phyloP scores from a whole-genome alignment of 2,888 invertebrate species.

The Hirudinaria manillensis region DNA sequence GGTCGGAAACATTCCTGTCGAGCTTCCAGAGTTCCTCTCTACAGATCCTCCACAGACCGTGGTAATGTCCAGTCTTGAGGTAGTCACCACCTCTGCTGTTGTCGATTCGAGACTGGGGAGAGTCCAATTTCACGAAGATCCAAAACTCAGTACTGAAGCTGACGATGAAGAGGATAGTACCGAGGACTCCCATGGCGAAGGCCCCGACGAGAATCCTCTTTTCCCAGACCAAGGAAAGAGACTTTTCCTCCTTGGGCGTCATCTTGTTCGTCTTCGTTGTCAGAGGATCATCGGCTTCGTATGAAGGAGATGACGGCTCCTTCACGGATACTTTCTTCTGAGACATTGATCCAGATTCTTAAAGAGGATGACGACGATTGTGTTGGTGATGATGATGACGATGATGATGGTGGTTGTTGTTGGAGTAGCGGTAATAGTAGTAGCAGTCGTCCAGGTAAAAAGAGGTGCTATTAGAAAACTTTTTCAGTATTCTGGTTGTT shows the following conservation, averaged over 20 bases:
- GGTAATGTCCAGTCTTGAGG: conserved; percentile 32
- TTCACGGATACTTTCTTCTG: conserved; percentile 12
- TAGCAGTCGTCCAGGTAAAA: too few species aligned
- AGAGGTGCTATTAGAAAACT: too few species aligned
- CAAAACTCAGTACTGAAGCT: conserved; percentile 30
- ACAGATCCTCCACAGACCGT: conserved; percentile 35
- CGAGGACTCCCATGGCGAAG: conserved; percentile 27
- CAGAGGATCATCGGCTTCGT: background rate
- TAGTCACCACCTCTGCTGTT: background rate
- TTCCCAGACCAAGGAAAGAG: conserved; percentile 6
- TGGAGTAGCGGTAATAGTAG: too few species aligned
- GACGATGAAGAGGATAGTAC: conserved; percentile 29
- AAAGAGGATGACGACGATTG: background rate
- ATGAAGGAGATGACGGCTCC: background rate
- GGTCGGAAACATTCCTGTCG: conserved; percentile 12
- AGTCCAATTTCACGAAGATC: conserved; percentile 20
- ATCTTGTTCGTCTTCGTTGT: conserved; percentile 1
- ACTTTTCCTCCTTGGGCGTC: background rate
- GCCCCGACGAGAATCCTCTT: conserved; percentile 23
- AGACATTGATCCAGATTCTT: background rate
- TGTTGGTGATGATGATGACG: background rate
- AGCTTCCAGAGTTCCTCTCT: conserved; percentile 27
- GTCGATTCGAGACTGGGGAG: conserved; percentile 5
- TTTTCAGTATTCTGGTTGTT: too few species aligned
- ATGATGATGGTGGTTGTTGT: conserved; percentile 3